Conservation (phyloP, 2,113 vertebrate species). For the Passer domesticus region DNA sequence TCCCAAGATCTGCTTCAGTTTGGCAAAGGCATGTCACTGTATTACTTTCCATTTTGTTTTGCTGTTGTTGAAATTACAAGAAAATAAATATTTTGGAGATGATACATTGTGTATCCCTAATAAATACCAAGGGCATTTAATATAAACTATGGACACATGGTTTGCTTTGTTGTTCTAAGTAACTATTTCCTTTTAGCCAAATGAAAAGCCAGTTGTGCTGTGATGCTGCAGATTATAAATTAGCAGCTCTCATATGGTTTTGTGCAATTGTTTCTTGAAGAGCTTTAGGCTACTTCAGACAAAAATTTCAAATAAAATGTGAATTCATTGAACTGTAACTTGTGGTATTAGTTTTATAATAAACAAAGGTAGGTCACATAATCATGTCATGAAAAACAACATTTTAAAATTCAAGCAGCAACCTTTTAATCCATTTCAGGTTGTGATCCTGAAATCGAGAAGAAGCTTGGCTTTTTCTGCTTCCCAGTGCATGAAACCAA, state of each 20-base stretch:
- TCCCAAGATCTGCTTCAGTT: background rate
- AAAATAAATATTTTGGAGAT: slow-evolving; percentile 59
- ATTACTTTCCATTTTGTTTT: slow-evolving; percentile 34
- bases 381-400: slow-evolving; percentile 48
- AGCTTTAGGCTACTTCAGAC: slow-evolving; percentile 79
- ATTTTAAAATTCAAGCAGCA: slow-evolving; percentile 2
- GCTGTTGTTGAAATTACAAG: slow-evolving; percentile 49
- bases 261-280: slow-evolving; percentile 55
- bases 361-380: slow-evolving; percentile 84
- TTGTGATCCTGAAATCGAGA: background rate
- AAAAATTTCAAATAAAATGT: slow-evolving; percentile 75
- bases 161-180: slow-evolving; percentile 31
- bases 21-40: background rate
- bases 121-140: slow-evolving; percentile 44
- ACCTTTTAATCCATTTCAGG: background rate
- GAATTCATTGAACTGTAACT: slow-evolving; percentile 83
- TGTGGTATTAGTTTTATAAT: slow-evolving; percentile 79
- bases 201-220: background rate
- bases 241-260: slow-evolving; percentile 35
- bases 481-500: background rate
- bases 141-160: slow-evolving; percentile 36
- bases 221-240: slow-evolving; percentile 50
- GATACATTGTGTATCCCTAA: slow-evolving; percentile 29
- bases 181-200: slow-evolving; percentile 43
- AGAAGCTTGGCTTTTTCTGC: background rate